Evolutionary conservation across 2,797 vertebrate species (phyloP).

Genomic region (Acestrorhynchus altus): DNA sequence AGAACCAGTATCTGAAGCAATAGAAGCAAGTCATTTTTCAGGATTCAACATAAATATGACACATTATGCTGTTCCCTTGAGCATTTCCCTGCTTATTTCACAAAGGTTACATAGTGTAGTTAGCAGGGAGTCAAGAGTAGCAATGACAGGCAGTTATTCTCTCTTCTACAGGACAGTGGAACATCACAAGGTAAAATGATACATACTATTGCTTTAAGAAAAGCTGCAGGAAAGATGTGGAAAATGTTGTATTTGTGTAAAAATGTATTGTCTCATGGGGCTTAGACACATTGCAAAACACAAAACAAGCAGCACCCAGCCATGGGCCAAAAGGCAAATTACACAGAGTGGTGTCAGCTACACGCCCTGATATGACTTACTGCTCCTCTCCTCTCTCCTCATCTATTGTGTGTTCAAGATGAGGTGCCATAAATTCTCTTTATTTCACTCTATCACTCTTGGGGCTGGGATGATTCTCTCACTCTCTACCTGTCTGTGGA

Average conservation of each 20-base stretch:
- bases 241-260: neutral
- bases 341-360: constrained; percentile 47
- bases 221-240: too few relatives aligned
- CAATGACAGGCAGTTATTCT: too few relatives aligned
- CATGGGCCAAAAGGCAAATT: constrained; percentile 49
- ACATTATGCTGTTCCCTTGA: too few relatives aligned
- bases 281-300: neutral
- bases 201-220: too few relatives aligned
- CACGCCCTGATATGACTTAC: constrained; percentile 49
- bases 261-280: neutral
- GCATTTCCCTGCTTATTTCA: too few relatives aligned
- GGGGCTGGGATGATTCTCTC: constrained; percentile 10
- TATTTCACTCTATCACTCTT: constrained; percentile 44
- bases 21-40: too few relatives aligned
- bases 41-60: too few relatives aligned
- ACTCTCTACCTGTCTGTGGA: neutral
- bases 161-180: too few relatives aligned
- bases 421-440: constrained; percentile 48
- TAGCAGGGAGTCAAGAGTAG: too few relatives aligned
- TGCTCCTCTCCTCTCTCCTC: constrained; percentile 42
- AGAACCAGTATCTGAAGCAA: too few relatives aligned
- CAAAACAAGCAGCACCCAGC: constrained; percentile 23
- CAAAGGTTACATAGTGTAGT: too few relatives aligned
- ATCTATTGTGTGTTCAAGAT: constrained; percentile 38
- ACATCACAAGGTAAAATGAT: too few relatives aligned